Evolutionary conservation across 2,888 invertebrate species (phyloP), one percentile per base, ranked within the genome.

Genomic region (Zygothrica quintamaculata): DNA sequence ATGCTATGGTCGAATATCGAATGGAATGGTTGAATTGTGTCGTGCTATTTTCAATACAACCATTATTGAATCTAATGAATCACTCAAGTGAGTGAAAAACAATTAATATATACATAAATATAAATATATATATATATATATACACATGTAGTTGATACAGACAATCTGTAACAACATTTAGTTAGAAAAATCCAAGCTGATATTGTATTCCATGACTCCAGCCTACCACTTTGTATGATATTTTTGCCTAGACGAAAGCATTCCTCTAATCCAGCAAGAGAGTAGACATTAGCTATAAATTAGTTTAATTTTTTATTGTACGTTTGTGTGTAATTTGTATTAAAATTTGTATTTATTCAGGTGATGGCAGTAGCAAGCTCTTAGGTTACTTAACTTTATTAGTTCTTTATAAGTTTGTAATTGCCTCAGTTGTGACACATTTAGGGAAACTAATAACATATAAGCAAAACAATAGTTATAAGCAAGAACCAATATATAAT

Each of bases 31-130:
- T 12, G 91, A 92, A 78, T 92, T 93, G 78, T 91, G 94, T 61
- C 94, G 94, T 84, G 93, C 93, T 76, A 81, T 94, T 25, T 93
- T 94, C 84, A 93, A 94, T 53, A 93, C 94, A 39, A 92, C 93
- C 71, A 93, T 93, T 64, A 92, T 94, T 33, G 94, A 94, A 66
- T 92, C 93, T 8, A 87, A 84, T 58, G 89, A 88, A 60, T 40
- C 76, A 16, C 55, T 85, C 0, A 68, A 80, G 22, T 85, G 18
- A 22, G 18, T 5, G 18, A 22, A 2, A 2, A 22, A 22, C 18
- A 22, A 5, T 5, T 22, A 85, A 12, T 31, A 50, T 16, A 26
- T 18, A 6, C 13, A n/a, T 16, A n/a, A n/a, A n/a, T n/a, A n/a
- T n/a, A n/a, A n/a, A n/a, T n/a, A n/a, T n/a, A n/a, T n/a, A n/a